Evolutionary conservation across 2,888 invertebrate species (phyloP).

Genomic region (Schrankia costaestrigalis): DNA sequence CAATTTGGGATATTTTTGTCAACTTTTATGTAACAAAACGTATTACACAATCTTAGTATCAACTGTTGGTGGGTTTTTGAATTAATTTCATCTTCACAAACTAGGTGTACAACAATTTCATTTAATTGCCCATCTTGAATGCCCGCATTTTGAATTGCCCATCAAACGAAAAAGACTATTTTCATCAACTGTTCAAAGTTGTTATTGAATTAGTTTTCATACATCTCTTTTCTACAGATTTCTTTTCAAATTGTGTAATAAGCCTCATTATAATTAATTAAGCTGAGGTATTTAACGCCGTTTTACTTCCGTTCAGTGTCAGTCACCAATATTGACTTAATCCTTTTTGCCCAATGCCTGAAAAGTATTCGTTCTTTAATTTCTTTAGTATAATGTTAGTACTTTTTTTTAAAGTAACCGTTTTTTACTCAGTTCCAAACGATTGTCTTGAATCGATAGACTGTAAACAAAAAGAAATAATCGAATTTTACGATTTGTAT

Average conservation of each 20-base stretch:
- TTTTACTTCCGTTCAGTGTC: slow-evolving; percentile 47
- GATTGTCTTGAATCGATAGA: slow-evolving; percentile 35
- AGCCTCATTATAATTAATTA: slow-evolving; percentile 35
- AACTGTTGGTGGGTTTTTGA: slow-evolving; percentile 14
- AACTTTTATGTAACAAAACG: slow-evolving; percentile 25
- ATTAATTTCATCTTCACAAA: too few relatives aligned
- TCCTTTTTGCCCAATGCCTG: slow-evolving; percentile 73
- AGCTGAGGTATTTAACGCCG: slow-evolving; percentile 43
- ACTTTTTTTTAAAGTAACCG: slow-evolving; percentile 14
- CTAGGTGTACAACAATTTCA: too few relatives aligned
- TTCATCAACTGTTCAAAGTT: too few relatives aligned
- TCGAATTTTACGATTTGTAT: slow-evolving; percentile 2
- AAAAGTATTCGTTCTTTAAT: slow-evolving; percentile 59
- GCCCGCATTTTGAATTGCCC: too few relatives aligned
- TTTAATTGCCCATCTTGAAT: too few relatives aligned
- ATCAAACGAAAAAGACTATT: too few relatives aligned
- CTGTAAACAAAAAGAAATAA: slow-evolving; percentile 27
- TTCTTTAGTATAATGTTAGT: slow-evolving; percentile 36
- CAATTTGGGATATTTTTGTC: slow-evolving; percentile 14
- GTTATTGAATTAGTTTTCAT: too few relatives aligned
- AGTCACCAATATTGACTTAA: slow-evolving; percentile 50
- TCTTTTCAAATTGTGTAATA: slow-evolving; percentile 18
- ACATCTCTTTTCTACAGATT: not conserved
- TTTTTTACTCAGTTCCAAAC: slow-evolving; percentile 32
- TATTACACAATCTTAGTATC: slow-evolving; percentile 23